Percentiles rank a stretch among this genome's conserved stretches.
These are phyloP conservation scores for Cydia strobilella DNA, from an alignment of 1,140 invertebrate species.

Conservation along the genomic window DNA sequence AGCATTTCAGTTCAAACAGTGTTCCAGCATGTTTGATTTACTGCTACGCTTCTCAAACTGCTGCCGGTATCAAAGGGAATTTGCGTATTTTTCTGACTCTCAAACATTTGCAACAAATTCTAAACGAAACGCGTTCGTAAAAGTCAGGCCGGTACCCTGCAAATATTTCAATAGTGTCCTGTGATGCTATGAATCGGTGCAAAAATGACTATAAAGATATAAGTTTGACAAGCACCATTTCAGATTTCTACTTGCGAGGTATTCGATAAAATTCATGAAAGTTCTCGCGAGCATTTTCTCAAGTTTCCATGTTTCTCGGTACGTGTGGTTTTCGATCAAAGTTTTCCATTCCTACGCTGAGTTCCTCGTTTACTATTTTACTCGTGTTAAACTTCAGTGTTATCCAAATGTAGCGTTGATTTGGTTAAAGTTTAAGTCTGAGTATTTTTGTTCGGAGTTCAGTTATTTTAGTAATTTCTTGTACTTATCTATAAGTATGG, in stretches of 20 bases:
- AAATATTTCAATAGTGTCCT: constrained; percentile 6
- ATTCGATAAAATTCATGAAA: constrained; percentile 67
- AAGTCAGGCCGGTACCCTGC: constrained; percentile 1
- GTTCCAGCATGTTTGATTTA: constrained; percentile 58
- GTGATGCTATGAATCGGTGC: background rate
- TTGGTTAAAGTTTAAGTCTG: background rate
- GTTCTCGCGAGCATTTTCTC: constrained; percentile 62
- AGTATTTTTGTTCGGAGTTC: background rate
- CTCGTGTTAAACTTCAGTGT: constrained; percentile 35
- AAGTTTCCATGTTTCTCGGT: constrained; percentile 57
- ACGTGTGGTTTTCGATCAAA: constrained; percentile 70
- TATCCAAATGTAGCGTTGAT: background rate
- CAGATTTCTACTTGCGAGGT: constrained; percentile 50
- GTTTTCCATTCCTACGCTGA: constrained; percentile 57
- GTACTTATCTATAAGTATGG: no score
- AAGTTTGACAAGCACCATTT: constrained; percentile 21
- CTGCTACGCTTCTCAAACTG: constrained; percentile 36
- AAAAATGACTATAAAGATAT: background rate
- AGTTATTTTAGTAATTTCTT: no score
- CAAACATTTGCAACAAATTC: constrained; percentile 6
- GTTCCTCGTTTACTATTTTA: constrained; percentile 34
- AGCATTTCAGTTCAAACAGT: constrained; percentile 59
- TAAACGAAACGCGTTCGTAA: background rate
- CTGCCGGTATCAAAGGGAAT: constrained; percentile 4
- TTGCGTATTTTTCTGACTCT: constrained; percentile 13